Base-by-base conservation (phyloP, 1,140 invertebrate genomes). In the Pararge aegeria region DNA sequence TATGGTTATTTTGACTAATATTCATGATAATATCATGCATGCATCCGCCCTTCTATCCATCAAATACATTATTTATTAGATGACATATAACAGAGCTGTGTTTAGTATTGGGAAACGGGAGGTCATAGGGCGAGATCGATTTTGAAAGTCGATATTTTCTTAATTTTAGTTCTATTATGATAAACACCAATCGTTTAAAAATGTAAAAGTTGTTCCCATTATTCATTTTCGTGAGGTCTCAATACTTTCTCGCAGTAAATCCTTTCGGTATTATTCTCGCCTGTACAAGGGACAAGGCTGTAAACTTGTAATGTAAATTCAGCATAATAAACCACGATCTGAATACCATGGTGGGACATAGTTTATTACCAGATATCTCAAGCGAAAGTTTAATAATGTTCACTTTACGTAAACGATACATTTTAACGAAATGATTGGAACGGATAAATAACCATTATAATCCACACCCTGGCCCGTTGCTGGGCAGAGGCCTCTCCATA, bases 241-340 rank as follows among this genome's bases (percentile, higher is more conserved):
- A 49, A 30, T 18, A 62, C 60, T 62, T 62, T 62, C 60, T 38
- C 27, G 57, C 46, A 56, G 38, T 65, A 65, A 65, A 60, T 60
- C 53, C 48, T 53, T 60, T 37, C 16, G 29, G 57, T 38, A 48
- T 48, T 55, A 60, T 58, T 54, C 40, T 59, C 56, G 53, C 51
- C 40, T 50, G 55, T 55, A n/a, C n/a, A 46, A 12, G 52, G 48
- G 46, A 51, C 56, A 55, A 55, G 52, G 20, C 48, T 55, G 56
- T 62, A 52, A 62, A 56, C 60, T 56, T 51, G 53, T 61, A 55
- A 55, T 55, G 59, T 55, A 50, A 61, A 55, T 61, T 50, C 53
- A 55, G 48, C 38, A 55, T 55, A 61, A 61, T 61, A 61, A 61
- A 61, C 53, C 50, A 60, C 59, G 59, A 53, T 42, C 53, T 55